Base-by-base conservation (phyloP, 1,140 invertebrate species). In the Zaprionus gabonicus region DNA sequence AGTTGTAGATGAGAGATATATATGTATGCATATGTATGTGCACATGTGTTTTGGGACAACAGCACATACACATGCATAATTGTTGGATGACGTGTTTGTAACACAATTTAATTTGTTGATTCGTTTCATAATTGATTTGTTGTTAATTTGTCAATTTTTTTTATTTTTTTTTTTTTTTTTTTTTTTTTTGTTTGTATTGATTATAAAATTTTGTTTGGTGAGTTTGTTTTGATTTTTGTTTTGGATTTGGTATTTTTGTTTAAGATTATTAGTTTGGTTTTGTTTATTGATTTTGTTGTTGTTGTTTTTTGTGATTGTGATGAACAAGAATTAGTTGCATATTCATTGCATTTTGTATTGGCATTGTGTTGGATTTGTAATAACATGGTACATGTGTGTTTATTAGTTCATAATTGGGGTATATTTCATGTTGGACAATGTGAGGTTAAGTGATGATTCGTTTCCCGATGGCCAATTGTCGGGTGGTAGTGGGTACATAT, bases 61-160 rank as follows among this genome's bases (percentile, higher is more conserved):
- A 44, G 46, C 80, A 87, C 71, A 83, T 79, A 86, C 70, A 78
- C 67, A 80, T 76, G 55, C 82, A 82, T 70, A 57, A 55, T 78
- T 73, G 63, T 77, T 73, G 70, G 60, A 77, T 67, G 74, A 62
- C 62, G 64, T 72, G 62, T 76, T 76, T 62, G 64, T 62, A 63
- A 73, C 72, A 72, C 34, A 68, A 63, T 73, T 77, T 36, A 56
- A 72, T 72, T 71, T 77, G 57, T 77, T 67, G 13, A 77, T 72
- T 71, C 31, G 69, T 76, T 74, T 69, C 49, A 69, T 69, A 57
- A 51, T 74, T 71, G 2, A 64, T 62, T 70, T 75, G 12, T 31
- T 63, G 31, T 67, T 36, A 23, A 28, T 59, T 59, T 72, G 36
- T 56, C 20, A 10, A 36, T 55, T 46, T 46, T n/a, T 67, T 53